A percentile compares a stretch with the other conserved stretches of the same genome.
Evolutionary conservation across 2,888 invertebrate species (phyloP).

Genomic region (Apotomis turbidana): DNA sequence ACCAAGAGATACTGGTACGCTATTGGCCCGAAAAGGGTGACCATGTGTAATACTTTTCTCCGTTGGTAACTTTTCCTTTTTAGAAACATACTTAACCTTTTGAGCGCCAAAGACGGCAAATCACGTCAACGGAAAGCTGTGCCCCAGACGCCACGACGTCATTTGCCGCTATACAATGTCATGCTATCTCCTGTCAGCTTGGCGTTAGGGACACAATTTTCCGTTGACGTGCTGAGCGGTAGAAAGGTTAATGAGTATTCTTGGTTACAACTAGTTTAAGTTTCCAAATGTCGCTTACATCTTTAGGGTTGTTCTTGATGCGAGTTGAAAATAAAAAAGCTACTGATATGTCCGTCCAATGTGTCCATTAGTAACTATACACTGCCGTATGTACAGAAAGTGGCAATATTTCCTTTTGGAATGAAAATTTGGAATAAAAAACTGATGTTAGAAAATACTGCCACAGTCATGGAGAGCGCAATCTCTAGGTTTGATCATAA

Average conservation of each 20-base stretch:
- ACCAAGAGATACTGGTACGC: not conserved
- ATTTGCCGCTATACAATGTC: no score
- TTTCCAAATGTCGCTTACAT: not conserved
- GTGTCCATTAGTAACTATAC: constrained; percentile 44
- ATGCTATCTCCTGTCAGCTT: no score
- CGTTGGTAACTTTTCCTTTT: not conserved
- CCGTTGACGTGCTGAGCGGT: no score
- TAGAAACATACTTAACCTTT: no score
- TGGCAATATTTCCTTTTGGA: constrained; percentile 52
- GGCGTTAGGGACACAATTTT: no score
- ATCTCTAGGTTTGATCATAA: constrained; percentile 21
- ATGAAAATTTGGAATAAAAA: constrained; percentile 24
- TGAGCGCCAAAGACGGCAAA: no score
- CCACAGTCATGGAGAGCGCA: constrained; percentile 24
- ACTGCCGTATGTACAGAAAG: constrained; percentile 50
- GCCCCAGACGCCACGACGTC: no score
- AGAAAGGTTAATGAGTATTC: no score
- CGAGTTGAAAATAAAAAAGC: constrained; percentile 25
- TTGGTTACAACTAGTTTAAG: no score
- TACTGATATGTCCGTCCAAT: constrained; percentile 43
- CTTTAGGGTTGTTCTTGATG: constrained; percentile 3
- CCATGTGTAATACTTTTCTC: not conserved
- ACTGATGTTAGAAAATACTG: constrained; percentile 13
- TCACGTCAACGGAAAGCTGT: no score
- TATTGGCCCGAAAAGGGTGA: not conserved